Base-by-base conservation (phyloP, 1,140 invertebrate genomes). In the Lepidurus couesii region DNA sequence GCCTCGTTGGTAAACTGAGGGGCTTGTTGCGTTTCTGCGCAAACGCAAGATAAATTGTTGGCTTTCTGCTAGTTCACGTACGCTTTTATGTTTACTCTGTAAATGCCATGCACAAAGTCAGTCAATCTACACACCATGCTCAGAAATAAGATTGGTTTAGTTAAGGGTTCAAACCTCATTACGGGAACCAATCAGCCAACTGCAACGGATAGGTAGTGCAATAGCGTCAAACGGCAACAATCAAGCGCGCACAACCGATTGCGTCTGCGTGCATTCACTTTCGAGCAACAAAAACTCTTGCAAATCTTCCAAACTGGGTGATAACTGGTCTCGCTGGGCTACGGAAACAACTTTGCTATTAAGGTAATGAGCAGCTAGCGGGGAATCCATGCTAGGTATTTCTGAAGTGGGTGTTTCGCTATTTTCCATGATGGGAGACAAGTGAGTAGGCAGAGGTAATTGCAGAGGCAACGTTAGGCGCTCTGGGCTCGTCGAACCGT, bases 1-100 rank as follows among this genome's bases (percentile, higher is more conserved):
- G 95, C 90, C 86, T 94, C 92, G 86, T 91, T 89, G 76, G 93
- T 90, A 86, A 96, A 93, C 80, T 90, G 90, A 81, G 94, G 93
- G 81, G 91, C 87, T 81, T 90, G 88, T 87, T 93, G 91, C 83
- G 90, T 89, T 83, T 91, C 93, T 95, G 85, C 78, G 89, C 89
- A 83, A 80, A 21, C n/a, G 42, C 16, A 42, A 44, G 43, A 43
- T 65, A 65, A 21, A 21, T 65, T 65, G 53, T 65, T n/a, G 34
- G 34, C 34, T 34, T 34, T 34, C 34, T 34, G 34, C 34, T 34
- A 34, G 34, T 34, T 34, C 34, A 34, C 34, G 6, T 16, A 1
- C 53, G 53, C 7, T n/a, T 65, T 65, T 13, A 21, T n/a, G 16
- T 65, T 13, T 7, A 65, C 21, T 21, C 53, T 13, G 16, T 65